These are phyloP conservation scores for Microchrysa polita DNA, from an alignment of 2,888 invertebrate species.

Conservation along the genomic window DNA sequence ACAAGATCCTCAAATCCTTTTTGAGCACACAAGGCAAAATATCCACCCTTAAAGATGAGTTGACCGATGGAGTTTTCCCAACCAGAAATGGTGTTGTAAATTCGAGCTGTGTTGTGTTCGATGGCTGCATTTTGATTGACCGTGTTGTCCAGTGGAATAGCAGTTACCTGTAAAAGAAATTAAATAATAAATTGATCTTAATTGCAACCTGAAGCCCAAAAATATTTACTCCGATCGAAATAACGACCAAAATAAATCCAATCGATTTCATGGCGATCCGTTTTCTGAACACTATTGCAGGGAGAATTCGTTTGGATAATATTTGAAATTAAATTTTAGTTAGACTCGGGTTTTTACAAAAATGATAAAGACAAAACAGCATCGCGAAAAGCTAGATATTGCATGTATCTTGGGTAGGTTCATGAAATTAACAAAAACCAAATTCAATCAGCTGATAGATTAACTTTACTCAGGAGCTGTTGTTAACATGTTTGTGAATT, in stretches of 20 bases:
- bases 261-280: background rate
- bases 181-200: background rate
- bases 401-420: no score
- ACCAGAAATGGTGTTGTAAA: background rate
- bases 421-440: no score
- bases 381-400: no score
- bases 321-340: no score
- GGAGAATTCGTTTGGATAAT: no score
- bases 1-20: background rate
- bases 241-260: background rate
- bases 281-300: no score
- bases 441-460: no score
- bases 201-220: background rate
- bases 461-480: no score
- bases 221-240: background rate
- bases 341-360: no score
- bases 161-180: background rate
- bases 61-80: background rate
- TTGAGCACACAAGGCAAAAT: background rate
- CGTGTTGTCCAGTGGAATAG: background rate
- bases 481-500: no score
- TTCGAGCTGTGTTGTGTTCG: background rate
- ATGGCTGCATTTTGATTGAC: background rate
- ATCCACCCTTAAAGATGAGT: background rate
- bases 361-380: no score